Evolutionary conservation across 2,113 vertebrate genomes (phyloP), one percentile per base, ranked within the genome.

Genomic region (Glaucidium brasilianum): DNA sequence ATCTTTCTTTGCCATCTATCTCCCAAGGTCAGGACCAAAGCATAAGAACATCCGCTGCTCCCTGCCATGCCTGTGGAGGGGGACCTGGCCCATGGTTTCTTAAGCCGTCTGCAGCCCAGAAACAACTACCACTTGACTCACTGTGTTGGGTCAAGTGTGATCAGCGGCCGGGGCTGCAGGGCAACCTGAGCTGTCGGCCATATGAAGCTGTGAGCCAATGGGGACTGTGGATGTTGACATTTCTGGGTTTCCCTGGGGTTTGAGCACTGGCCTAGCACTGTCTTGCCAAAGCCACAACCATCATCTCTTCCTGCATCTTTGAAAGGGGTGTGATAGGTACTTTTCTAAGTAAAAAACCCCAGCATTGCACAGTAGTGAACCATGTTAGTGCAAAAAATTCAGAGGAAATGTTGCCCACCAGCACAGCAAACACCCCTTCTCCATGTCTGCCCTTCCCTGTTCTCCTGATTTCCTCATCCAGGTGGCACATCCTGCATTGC

Each of bases 41-140:
- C 0, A 0, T 21, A 45, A 50, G 49, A 47, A n/a, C 43, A 9
- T 69, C 56, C 2, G 8, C 11, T 2, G 5, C 34, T 29, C 66
- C 60, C 63, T 1, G 0, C 47, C 2, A 1, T 49, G 67, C 67
- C 35, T 60, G 20, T 2, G 9, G n/a, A 66, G 37, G 7, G 26
- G 22, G 11, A 82, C 35, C 18, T 87, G 66, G 11, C 34, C 39
- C 10, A 3, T 16, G 16, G 20, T 39, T 64, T 83, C 23, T 63
- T 78, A 27, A 55, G 22, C 62, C 4, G 0, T 45, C 55, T 67
- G 29, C 2, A 3, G 56, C 72, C 67, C 47, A 27, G 2, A 6
- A 71, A 52, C 22, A 62, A 50, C 37, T 64, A 56, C 52, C 3
- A 1, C 68, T 87, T 75, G 62, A 66, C 47, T 67, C 2, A 0